phyloP scores from a whole-genome alignment of 2,888 invertebrate genomes.

The Eurytoma adleriae region DNA sequence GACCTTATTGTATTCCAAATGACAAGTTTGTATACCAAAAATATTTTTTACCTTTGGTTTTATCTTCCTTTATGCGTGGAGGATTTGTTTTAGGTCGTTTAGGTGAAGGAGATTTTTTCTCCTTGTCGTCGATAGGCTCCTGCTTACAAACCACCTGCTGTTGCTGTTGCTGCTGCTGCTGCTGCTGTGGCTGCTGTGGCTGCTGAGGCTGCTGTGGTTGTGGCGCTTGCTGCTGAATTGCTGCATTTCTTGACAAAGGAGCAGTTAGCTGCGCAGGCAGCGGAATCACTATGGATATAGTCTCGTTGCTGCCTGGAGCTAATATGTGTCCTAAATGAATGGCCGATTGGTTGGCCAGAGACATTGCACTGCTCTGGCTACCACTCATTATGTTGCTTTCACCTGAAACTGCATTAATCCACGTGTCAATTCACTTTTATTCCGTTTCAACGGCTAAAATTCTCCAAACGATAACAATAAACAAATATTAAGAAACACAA shows the following conservation, averaged over 20 bases:
- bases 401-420: slow-evolving; percentile 25
- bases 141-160: slow-evolving; percentile 44
- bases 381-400: slow-evolving; percentile 60
- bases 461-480: neutral
- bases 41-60: slow-evolving; percentile 62
- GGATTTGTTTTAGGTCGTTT: slow-evolving; percentile 51
- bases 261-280: slow-evolving; percentile 68
- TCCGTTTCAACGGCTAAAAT: neutral
- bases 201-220: neutral
- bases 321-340: slow-evolving; percentile 71
- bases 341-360: slow-evolving; percentile 67
- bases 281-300: slow-evolving; percentile 73
- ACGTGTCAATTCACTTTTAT: neutral
- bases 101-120: slow-evolving; percentile 36
- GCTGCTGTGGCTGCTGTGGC: slow-evolving; percentile 55
- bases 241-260: slow-evolving; percentile 64
- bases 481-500: neutral
- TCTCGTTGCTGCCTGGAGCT: slow-evolving; percentile 68
- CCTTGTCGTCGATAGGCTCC: slow-evolving; percentile 39
- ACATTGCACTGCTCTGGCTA: slow-evolving; percentile 63
- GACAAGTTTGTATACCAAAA: neutral
- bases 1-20: neutral
- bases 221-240: slow-evolving; percentile 58
- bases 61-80: slow-evolving; percentile 62
- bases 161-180: slow-evolving; percentile 57